Conservation (phyloP, 2,888 invertebrate genomes). For the Parapristionchus giblindavisi region DNA sequence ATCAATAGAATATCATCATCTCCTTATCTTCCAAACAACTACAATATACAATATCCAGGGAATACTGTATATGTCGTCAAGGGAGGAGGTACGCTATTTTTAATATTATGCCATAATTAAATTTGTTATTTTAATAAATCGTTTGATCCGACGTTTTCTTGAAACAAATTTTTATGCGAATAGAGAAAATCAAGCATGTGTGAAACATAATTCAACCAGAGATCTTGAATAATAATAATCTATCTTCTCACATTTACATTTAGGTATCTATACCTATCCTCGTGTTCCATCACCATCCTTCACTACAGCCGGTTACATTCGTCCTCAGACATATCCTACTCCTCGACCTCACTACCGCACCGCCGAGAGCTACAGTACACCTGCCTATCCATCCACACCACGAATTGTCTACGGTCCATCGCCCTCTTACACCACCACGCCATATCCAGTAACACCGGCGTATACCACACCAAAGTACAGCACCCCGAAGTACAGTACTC, state of each 20-base stretch:
- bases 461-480: neutral
- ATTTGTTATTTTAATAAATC: no score
- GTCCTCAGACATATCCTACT: neutral
- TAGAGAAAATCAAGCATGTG: no score
- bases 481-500: neutral
- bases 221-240: no score
- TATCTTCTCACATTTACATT: no score
- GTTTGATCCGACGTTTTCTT: no score
- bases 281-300: constrained; percentile 14
- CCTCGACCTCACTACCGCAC: constrained; percentile 2
- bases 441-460: neutral
- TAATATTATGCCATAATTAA: no score
- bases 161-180: no score
- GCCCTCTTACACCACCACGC: constrained; percentile 2
- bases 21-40: constrained; percentile 27
- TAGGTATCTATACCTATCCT: no score
- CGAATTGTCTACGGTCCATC: neutral
- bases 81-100: neutral
- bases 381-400: neutral
- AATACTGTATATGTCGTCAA: constrained; percentile 11
- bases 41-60: neutral
- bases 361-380: neutral
- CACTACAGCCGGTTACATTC: constrained; percentile 15
- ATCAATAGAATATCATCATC: neutral
- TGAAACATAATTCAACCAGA: no score